These are phyloP conservation scores for Rhamphomyia laevipes DNA, from an alignment of 2,888 invertebrate species.

Conservation along the genomic window DNA sequence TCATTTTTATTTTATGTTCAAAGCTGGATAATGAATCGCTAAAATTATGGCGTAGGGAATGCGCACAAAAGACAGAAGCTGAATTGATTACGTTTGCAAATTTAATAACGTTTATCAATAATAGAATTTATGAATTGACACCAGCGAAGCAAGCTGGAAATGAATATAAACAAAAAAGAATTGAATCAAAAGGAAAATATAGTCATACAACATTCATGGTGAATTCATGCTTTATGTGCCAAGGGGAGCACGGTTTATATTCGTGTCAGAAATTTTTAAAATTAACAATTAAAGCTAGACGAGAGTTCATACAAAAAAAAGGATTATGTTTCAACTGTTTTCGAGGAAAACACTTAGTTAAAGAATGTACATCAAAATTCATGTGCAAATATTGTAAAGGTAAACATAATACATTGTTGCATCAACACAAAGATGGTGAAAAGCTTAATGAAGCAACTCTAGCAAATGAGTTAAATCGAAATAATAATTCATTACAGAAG, in stretches of 20 bases:
- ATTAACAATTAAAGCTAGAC: not conserved
- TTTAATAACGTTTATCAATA: too few relatives aligned
- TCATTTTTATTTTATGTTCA: not conserved
- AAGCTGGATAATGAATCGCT: not conserved
- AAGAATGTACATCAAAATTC: not conserved
- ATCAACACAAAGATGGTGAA: not conserved
- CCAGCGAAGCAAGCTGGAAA: too few relatives aligned
- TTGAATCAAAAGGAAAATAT: too few relatives aligned
- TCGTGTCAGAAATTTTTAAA: not conserved
- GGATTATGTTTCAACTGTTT: not conserved
- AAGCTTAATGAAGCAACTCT: too few relatives aligned
- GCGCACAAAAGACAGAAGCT: too few relatives aligned
- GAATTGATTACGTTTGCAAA: too few relatives aligned
- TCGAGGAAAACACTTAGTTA: not conserved
- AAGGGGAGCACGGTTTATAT: not conserved
- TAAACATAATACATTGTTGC: not conserved
- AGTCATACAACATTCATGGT: not conserved
- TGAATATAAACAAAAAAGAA: too few relatives aligned
- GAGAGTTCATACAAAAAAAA: slow-evolving; percentile 1
- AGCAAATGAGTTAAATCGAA: too few relatives aligned
- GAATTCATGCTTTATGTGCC: not conserved
- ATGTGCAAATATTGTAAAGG: not conserved
- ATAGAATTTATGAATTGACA: too few relatives aligned
- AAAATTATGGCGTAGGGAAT: not conserved
- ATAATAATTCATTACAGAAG: too few relatives aligned